Conservation (phyloP, 1,140 invertebrate species). For the Planococcus citri region DNA sequence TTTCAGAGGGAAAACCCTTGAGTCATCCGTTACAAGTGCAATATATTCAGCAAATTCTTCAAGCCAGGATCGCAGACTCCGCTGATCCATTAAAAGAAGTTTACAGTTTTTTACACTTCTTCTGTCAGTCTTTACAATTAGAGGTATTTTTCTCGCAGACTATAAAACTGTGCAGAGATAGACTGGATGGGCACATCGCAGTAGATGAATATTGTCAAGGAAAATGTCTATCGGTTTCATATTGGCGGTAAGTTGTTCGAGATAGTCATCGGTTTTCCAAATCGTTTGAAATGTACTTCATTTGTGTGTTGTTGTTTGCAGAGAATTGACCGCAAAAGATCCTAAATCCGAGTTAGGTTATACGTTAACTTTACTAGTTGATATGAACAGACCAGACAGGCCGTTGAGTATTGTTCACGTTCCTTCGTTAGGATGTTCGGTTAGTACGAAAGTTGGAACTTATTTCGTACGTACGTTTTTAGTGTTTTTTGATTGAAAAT, state of each 20-base stretch:
- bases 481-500: no score
- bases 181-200: constrained; percentile 77
- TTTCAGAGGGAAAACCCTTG: constrained; percentile 77
- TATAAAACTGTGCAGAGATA: constrained; percentile 38
- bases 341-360: constrained; percentile 74
- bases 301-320: constrained; percentile 21
- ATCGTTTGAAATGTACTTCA: no score
- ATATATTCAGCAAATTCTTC: constrained; percentile 83
- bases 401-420: constrained; percentile 76
- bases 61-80: constrained; percentile 74
- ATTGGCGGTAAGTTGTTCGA: constrained; percentile 78
- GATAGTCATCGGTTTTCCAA: no score
- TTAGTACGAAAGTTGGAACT: constrained; percentile 26
- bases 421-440: constrained; percentile 64
- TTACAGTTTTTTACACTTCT: constrained; percentile 79
- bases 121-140: constrained; percentile 87
- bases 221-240: constrained; percentile 75
- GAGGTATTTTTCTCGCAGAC: constrained; percentile 41
- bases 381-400: constrained; percentile 63
- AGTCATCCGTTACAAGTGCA: constrained; percentile 85
- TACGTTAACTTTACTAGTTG: constrained; percentile 75
- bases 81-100: constrained; percentile 61
- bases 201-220: constrained; percentile 88
- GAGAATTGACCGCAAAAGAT: constrained; percentile 46
- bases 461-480: no score